Base-by-base conservation (phyloP, 2,888 invertebrate species). In the Sarcophaga subvicina region DNA sequence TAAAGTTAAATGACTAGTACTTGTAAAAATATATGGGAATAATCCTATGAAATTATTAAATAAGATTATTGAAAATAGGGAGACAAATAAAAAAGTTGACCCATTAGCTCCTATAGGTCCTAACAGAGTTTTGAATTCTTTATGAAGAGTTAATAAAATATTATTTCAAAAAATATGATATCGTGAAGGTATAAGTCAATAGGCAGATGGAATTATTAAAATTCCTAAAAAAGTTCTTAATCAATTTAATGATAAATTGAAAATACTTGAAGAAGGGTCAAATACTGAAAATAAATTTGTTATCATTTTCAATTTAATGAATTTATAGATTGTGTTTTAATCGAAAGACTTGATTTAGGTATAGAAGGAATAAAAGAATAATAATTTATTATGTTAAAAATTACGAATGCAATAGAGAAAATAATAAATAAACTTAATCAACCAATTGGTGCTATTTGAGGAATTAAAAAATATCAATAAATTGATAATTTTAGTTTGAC, bases 1-100 rank as follows among this genome's bases (percentile, higher is more conserved):
- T 90, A 96, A 89, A 12, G 93, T 92, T 94, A 66, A 95, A 94
- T 94, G 95, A 88, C 80, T 84, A 10, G 84, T 83, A n/a, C 83
- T 78, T 12, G 78, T 78, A 60, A 80, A 84, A 76, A 84, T 84
- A 62, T 80, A 69, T 14, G 81, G 67, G 5, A 85, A 85, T 75
- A 96, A 91, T 0, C 96, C 96, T 94, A 96, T 91, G 90, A 96
- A 95, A 94, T 96, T 96, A 94, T 95, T 96, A 92, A 95, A 94
- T 93, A 96, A 89, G 93, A 96, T 86, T 88, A 84, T 64, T 17
- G 79, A 80, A 83, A 87, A 81, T 78, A 87, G 20, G 0, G 87
- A 83, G 3, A 86, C 22, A 20, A 86, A 86, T 63, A 86, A 80
- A 27, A 86, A 73, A 2, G 86, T 80, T 14, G 83, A 80, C 0